phyloP scores from a whole-genome alignment of 2,888 invertebrate genomes.

The Synergus laeviventris region DNA sequence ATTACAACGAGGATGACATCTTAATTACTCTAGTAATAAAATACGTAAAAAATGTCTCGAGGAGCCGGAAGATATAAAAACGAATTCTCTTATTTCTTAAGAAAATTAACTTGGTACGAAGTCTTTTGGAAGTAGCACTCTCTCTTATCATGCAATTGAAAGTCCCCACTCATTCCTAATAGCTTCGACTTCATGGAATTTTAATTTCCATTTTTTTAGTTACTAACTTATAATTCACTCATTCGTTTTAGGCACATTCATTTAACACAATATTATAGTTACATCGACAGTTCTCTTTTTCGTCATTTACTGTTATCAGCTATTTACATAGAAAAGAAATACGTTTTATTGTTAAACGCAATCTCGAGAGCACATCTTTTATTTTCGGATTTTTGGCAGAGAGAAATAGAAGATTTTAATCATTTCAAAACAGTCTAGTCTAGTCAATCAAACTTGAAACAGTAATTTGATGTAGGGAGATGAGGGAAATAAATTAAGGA shows the following conservation, averaged over 20 bases:
- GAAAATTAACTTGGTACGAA: conserved; percentile 12
- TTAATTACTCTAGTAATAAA: conserved; percentile 28
- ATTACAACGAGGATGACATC: conserved; percentile 11
- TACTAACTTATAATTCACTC: not conserved
- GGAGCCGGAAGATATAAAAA: conserved; percentile 32
- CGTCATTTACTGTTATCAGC: not conserved
- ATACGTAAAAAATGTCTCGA: conserved; percentile 27
- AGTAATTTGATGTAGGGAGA: not conserved
- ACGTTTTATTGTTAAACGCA: conserved; percentile 5
- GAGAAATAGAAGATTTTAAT: not conserved
- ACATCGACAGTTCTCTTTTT: conserved; percentile 26
- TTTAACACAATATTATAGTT: not conserved
- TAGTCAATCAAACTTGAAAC: not conserved
- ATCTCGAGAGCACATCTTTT: not conserved
- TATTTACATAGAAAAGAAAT: conserved; percentile 1
- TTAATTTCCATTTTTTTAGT: conserved; percentile 4
- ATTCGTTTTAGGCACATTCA: not conserved
- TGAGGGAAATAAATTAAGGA: not conserved
- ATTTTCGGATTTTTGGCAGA: not conserved
- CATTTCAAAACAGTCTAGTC: not conserved
- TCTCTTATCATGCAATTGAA: conserved; percentile 24
- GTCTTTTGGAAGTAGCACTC: conserved; percentile 33
- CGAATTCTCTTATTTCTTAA: conserved; percentile 4
- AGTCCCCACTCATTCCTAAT: conserved; percentile 20
- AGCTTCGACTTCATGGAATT: conserved; percentile 27